Percentiles rank a stretch among this genome's conserved stretches.
Conservation (phyloP, 2,113 vertebrate species). For the Xiphophorus couchianus region DNA sequence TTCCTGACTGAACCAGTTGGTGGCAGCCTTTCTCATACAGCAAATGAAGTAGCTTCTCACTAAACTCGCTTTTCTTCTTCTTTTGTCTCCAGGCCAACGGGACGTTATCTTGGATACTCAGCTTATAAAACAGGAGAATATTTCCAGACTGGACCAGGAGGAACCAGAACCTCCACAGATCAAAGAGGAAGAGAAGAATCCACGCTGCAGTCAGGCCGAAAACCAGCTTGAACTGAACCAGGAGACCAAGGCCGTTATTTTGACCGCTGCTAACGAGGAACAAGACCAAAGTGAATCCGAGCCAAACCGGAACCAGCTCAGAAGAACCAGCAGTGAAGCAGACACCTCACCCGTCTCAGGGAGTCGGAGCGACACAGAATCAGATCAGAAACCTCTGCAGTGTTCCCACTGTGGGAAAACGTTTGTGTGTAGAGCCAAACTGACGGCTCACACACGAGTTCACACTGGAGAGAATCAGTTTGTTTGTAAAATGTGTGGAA, state of each 20-base stretch:
- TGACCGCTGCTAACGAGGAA: neutral
- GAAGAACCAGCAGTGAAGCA: neutral
- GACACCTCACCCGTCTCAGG: neutral
- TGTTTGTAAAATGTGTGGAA: neutral
- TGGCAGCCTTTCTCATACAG: too few relatives aligned
- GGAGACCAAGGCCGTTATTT: neutral
- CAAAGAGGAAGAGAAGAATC: neutral
- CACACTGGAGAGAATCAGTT: neutral
- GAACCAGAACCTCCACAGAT: neutral
- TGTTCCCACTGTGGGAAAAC: constrained; percentile 2
- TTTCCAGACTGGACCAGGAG: neutral
- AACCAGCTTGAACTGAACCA: neutral
- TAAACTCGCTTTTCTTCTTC: too few relatives aligned
- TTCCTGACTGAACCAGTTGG: too few relatives aligned
- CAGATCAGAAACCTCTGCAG: neutral
- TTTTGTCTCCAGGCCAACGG: too few relatives aligned
- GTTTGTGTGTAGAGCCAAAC: neutral
- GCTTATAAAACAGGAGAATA: neutral
- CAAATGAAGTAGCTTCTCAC: too few relatives aligned
- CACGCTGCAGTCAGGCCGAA: neutral
- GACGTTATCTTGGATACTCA: neutral
- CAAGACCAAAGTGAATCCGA: neutral
- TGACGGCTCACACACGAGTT: neutral
- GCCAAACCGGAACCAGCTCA: neutral
- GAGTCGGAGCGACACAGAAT: neutral